Percentiles rank a stretch among this genome's conserved stretches.
Conservation (phyloP, 1,140 invertebrate genomes). For the Drosophila sp. region DNA sequence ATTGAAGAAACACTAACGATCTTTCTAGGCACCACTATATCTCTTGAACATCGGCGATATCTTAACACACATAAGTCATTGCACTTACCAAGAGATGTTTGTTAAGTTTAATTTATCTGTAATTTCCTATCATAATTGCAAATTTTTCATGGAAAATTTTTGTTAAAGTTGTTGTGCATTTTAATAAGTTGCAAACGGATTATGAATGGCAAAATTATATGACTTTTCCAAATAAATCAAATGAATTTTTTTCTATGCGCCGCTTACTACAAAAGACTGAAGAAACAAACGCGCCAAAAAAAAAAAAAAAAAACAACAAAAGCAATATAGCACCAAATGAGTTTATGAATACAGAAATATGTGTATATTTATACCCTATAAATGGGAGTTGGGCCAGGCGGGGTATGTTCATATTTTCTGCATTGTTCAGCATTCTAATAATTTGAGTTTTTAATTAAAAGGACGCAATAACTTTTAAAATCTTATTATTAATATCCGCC, state of each 20-base stretch:
- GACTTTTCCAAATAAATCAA: constrained; percentile 67
- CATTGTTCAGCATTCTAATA: too few species aligned
- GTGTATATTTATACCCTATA: constrained; percentile 14
- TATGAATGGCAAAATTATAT: constrained; percentile 64
- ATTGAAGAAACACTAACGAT: not conserved
- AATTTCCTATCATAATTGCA: constrained; percentile 37
- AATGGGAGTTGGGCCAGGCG: not conserved
- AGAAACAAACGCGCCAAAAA: constrained; percentile 52
- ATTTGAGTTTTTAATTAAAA: too few species aligned
- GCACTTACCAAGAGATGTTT: constrained; percentile 22
- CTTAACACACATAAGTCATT: constrained; percentile 15
- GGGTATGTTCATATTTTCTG: too few species aligned
- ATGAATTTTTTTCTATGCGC: constrained; percentile 10
- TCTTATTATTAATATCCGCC: too few species aligned
- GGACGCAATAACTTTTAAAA: too few species aligned
- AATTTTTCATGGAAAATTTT: constrained; percentile 19
- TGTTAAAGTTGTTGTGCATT: constrained; percentile 26
- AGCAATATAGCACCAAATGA: constrained; percentile 21
- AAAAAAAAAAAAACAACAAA: constrained; percentile 5
- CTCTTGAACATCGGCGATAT: not conserved
- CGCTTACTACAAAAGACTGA: constrained; percentile 67
- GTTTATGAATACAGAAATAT: constrained; percentile 1
- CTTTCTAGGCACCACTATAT: not conserved
- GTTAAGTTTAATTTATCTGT: constrained; percentile 29
- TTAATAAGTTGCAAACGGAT: constrained; percentile 31